Percentiles rank a stretch among this genome's conserved stretches.
Conservation (phyloP, 2,113 vertebrate species). For the Microtus montanus region DNA sequence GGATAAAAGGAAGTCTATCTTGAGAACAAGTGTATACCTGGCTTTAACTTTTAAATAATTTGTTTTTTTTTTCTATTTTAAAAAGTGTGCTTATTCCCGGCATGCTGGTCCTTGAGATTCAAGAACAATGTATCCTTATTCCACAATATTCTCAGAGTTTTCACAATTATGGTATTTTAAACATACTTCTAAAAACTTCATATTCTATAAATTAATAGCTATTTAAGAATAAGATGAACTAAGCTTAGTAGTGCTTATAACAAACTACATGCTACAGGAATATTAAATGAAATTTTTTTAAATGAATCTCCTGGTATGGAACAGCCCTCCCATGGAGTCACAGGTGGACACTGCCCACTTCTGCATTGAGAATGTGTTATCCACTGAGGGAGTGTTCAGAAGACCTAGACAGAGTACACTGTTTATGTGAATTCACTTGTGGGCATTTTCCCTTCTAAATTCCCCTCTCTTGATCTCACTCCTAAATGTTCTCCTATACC, state of each 20-base stretch:
- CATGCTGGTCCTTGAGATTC: not conserved
- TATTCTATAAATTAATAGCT: not conserved
- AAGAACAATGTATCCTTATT: not conserved
- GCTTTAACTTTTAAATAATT: not conserved
- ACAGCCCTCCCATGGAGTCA: not conserved
- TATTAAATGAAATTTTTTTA: not conserved
- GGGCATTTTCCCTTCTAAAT: not conserved
- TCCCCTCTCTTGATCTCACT: not conserved
- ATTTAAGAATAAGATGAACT: not conserved
- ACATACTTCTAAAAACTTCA: not conserved
- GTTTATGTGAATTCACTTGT: not conserved
- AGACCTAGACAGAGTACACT: not conserved
- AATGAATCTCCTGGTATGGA: not conserved
- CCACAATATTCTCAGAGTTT: not conserved
- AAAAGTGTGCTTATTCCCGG: not conserved
- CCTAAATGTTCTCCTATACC: not conserved
- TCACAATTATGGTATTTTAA: not conserved
- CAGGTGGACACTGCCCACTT: not conserved
- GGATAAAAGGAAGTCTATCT: not conserved
- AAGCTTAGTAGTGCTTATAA: not conserved
- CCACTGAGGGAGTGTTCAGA: too few relatives aligned
- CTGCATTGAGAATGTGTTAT: not conserved
- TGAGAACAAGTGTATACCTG: not conserved
- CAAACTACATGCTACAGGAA: not conserved
- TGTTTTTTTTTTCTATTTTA: not conserved